Base-by-base conservation (phyloP, 2,888 invertebrate genomes). In the Conistra vaccinii region DNA sequence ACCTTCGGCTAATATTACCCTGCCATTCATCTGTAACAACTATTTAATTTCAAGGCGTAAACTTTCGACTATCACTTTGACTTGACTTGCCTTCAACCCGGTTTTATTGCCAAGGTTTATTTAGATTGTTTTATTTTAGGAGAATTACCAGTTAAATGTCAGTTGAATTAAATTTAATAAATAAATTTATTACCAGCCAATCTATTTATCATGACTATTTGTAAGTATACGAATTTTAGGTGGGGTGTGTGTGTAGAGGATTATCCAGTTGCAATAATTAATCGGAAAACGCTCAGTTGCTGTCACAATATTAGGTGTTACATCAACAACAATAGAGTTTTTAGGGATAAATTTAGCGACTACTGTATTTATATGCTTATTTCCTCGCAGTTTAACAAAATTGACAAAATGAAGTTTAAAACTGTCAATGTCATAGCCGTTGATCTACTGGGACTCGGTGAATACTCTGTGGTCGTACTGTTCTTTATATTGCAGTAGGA, bases 1-100 rank as follows among this genome's bases (percentile, higher is more conserved):
- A 69, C 76, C 72, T 80, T 70, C 70, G 0, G 29, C 23, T 80
- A 73, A 73, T 68, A 65, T 73, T 69, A 69, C 58, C 62, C 53
- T 62, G 63, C 39, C 51, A 66, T 69, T 84, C 29, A 69, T 67
- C 66, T 58, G 57, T 66, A 67, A 61, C 72, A 72, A 65, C 62
- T 55, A 71, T 60, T 85, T 48, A 69, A 42, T 10, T 68, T 48
- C 83, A 84, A 84, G 84, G 84, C n/a, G 1, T 72, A 20, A 0
- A 69, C 84, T 85, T 82, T 76, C 79, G 29, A 82, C 79, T 79
- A 71, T 79, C 79, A 48, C 76, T 75, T 42, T 35, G 65, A 48
- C 51, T 76, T 73, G 68, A 57, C 62, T 69, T 35, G 23, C 83
- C 85, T 75, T 85, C 85, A 84, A 83, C 85, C 53, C 23, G 6